Conservation (phyloP, 2,888 invertebrate species). For the Coleophora deauratella region DNA sequence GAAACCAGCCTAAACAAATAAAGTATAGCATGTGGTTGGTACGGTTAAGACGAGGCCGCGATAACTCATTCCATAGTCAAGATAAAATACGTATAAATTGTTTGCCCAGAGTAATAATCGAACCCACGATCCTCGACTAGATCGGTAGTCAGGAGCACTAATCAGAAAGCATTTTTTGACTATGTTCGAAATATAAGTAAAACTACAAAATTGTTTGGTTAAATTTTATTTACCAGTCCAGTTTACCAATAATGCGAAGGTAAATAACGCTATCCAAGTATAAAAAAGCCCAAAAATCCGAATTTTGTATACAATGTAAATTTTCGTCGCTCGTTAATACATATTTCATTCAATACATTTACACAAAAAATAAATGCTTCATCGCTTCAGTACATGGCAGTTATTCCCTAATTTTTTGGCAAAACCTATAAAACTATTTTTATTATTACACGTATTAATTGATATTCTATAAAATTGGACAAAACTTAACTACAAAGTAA, state of each 20-base stretch:
- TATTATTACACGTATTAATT: conserved; percentile 26
- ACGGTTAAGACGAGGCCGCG: too few relatives aligned
- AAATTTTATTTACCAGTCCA: conserved; percentile 51
- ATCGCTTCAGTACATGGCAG: conserved; percentile 56
- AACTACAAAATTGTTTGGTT: conserved; percentile 35
- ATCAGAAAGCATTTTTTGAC: too few relatives aligned
- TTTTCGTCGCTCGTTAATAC: conserved; percentile 34
- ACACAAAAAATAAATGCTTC: conserved; percentile 63
- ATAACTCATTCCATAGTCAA: too few relatives aligned
- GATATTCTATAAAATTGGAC: conserved; percentile 29
- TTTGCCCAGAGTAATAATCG: conserved; percentile 3
- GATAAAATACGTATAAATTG: too few relatives aligned
- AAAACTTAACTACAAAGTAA: neutral
- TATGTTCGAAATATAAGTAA: conserved; percentile 7
- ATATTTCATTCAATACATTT: conserved; percentile 37
- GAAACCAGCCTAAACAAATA: too few relatives aligned
- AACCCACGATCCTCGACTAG: too few relatives aligned
- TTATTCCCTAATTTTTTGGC: conserved; percentile 37
- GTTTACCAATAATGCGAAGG: conserved; percentile 47
- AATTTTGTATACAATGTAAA: conserved; percentile 44
- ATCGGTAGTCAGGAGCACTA: too few relatives aligned
- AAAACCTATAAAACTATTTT: conserved; percentile 31
- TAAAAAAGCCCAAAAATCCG: conserved; percentile 53
- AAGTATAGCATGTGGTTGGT: too few relatives aligned
- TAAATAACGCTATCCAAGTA: conserved; percentile 54